phyloP scores from a whole-genome alignment of 2,113 vertebrate species.

The Symphodus melops region DNA sequence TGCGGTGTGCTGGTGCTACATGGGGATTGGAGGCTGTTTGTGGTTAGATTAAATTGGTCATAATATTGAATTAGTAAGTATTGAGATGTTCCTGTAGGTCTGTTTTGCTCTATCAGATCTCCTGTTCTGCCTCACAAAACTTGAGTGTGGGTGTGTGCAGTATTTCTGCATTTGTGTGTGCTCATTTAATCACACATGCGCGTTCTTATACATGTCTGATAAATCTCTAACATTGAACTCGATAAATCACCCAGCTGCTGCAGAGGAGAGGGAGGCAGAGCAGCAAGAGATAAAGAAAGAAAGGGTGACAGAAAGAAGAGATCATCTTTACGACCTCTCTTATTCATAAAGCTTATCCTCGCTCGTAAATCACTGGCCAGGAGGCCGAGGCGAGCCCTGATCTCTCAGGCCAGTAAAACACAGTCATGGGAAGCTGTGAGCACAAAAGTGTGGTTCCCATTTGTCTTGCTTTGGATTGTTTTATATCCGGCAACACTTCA shows the following conservation, averaged over 20 bases:
- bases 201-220: slow-evolving; percentile 62
- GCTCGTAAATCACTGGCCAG: slow-evolving; percentile 73
- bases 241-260: slow-evolving; percentile 67
- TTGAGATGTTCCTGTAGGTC: slow-evolving; percentile 47
- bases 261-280: slow-evolving; percentile 26
- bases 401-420: slow-evolving; percentile 65
- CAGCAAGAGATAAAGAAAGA: slow-evolving; percentile 59
- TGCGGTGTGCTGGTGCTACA: slow-evolving; percentile 43
- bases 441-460: slow-evolving; percentile 73
- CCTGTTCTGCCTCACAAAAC: slow-evolving; percentile 3
- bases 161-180: slow-evolving; percentile 28
- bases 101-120: slow-evolving; percentile 13
- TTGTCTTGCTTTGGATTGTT: slow-evolving; percentile 74
- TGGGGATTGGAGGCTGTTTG: slow-evolving; percentile 46
- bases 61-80: slow-evolving; percentile 55
- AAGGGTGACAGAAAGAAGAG: slow-evolving; percentile 67
- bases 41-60: slow-evolving; percentile 62
- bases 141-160: not conserved
- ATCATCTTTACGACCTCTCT: slow-evolving; percentile 71
- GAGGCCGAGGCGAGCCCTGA: slow-evolving; percentile 52
- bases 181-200: slow-evolving; percentile 29
- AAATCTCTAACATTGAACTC: slow-evolving; percentile 58
- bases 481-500: slow-evolving; percentile 79
- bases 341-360: slow-evolving; percentile 69
- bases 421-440: slow-evolving; percentile 63